Percentiles rank a stretch among this genome's conserved stretches.
Evolutionary conservation across 2,113 vertebrate genomes (phyloP).

Genomic region (Barbus barbus): DNA sequence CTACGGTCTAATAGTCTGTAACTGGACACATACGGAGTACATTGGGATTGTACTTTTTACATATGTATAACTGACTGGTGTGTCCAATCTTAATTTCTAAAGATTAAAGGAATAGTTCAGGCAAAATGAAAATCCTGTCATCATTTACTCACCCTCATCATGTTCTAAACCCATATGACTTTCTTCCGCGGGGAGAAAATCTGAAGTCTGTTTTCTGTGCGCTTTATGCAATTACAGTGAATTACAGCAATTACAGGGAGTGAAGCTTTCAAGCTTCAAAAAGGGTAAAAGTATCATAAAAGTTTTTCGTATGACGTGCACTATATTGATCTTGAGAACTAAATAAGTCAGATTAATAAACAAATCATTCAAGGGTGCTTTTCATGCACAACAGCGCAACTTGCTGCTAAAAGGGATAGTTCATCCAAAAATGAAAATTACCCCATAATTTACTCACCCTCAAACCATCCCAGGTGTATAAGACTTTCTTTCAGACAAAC

Average conservation of each 20-base stretch:
- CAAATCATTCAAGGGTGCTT: not conserved
- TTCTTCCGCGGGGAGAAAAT: constrained; percentile 5
- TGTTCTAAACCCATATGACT: constrained; percentile 10
- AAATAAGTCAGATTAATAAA: not conserved
- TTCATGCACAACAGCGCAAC: not conserved
- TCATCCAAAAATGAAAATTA: not conserved
- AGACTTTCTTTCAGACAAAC: too few relatives aligned
- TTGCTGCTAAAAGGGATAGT: not conserved
- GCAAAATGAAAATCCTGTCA: constrained; percentile 5
- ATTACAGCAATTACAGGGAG: constrained; percentile 11
- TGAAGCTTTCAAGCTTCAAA: constrained; percentile 10
- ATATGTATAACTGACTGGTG: constrained; percentile 18
- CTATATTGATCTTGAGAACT: not conserved
- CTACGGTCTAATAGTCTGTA: not conserved
- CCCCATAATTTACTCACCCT: too few relatives aligned
- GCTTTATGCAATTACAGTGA: constrained; percentile 13
- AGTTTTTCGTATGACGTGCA: not conserved
- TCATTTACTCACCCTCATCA: not conserved
- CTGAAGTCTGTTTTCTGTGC: constrained; percentile 11
- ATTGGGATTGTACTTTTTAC: not conserved
- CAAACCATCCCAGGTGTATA: too few relatives aligned
- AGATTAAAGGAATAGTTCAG: constrained; percentile 24
- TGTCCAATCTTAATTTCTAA: constrained; percentile 25
- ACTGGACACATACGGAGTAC: not conserved
- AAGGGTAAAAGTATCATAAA: not conserved